Conservation (phyloP, 2,113 vertebrate genomes). For the Eubucco bourcierii region DNA sequence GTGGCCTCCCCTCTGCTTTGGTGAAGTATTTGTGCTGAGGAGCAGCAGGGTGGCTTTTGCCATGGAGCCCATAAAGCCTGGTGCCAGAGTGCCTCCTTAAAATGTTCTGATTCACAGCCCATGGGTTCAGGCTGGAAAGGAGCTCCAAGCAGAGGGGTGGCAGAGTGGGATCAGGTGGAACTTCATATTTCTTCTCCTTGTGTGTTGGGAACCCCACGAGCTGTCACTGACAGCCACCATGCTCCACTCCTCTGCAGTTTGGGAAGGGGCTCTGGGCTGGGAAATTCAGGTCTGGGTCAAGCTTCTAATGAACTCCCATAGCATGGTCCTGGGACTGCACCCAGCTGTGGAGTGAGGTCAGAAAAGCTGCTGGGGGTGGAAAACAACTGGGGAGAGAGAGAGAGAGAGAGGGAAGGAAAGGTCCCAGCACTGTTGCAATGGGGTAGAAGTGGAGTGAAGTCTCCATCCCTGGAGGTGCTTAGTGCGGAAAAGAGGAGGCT, state of each 20-base stretch:
- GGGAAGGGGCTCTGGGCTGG: background rate
- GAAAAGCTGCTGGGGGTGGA: background rate
- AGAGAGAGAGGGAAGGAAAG: background rate
- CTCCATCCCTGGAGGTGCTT: too few relatives aligned
- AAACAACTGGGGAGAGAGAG: background rate
- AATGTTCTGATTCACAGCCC: background rate
- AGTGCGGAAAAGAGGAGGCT: too few relatives aligned
- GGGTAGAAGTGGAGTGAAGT: background rate
- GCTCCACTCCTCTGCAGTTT: background rate
- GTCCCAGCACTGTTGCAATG: fast-evolving
- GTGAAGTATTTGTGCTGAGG: background rate
- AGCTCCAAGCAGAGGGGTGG: background rate
- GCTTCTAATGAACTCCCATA: background rate
- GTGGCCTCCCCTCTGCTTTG: background rate
- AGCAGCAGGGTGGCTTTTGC: background rate
- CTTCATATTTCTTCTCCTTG: too few relatives aligned
- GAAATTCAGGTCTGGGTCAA: background rate
- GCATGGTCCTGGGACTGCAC: background rate
- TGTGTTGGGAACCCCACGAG: background rate
- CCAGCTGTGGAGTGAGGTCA: background rate
- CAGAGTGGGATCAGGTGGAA: background rate
- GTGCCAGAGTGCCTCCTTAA: background rate
- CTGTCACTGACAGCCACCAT: background rate
- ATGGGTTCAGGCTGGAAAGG: background rate
- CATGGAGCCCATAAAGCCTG: background rate